phyloP scores from a whole-genome alignment of 2,888 invertebrate genomes.

The Syrista parreyssii region DNA sequence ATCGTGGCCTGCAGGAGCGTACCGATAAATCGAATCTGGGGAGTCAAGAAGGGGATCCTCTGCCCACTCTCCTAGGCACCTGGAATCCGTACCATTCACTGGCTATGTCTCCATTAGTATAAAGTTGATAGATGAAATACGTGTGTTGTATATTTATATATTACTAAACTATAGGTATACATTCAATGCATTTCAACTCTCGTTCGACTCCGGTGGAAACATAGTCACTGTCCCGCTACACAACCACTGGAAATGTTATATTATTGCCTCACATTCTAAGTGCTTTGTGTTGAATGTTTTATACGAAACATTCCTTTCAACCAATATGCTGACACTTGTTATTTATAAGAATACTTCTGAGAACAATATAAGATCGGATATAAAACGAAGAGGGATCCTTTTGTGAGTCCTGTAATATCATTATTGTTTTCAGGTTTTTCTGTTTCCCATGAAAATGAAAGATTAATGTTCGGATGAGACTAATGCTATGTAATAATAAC shows the following conservation, averaged over 20 bases:
- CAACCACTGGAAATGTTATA: not conserved
- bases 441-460: not conserved
- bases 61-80: conserved; percentile 6
- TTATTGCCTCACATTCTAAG: not conserved
- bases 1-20: conserved; percentile 24
- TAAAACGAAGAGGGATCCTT: not conserved
- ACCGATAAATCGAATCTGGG: conserved; percentile 8
- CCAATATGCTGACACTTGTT: not conserved
- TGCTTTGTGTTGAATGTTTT: not conserved
- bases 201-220: too few species aligned
- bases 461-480: not conserved
- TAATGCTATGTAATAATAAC: not conserved
- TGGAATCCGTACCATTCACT: not conserved
- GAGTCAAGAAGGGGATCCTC: not conserved
- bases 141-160: too few species aligned
- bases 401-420: not conserved
- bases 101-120: too few species aligned
- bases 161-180: too few species aligned
- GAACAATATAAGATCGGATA: not conserved
- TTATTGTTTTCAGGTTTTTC: not conserved
- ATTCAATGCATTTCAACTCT: too few species aligned
- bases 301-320: not conserved
- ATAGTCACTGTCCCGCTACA: not conserved
- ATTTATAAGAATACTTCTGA: not conserved
- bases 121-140: too few species aligned